Evolutionary conservation across 2,888 invertebrate species (phyloP).

Genomic region (Schizaphis graminum): DNA sequence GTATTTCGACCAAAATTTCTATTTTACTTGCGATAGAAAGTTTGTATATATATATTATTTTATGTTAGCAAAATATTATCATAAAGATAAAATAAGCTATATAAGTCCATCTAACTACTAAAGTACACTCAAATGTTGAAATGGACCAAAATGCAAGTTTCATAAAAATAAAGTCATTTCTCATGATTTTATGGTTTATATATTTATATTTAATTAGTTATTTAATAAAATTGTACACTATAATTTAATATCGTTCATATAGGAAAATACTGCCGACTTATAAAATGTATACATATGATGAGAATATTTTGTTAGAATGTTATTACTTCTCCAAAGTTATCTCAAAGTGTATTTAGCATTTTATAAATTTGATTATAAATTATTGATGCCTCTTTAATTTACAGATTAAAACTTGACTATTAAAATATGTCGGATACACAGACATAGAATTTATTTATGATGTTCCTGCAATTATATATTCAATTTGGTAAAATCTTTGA

Average conservation of each 20-base stretch:
- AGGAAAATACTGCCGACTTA: background rate
- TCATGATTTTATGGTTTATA: background rate
- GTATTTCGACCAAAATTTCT: background rate
- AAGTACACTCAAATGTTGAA: background rate
- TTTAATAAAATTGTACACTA: background rate
- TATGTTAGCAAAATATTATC: background rate
- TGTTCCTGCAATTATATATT: background rate
- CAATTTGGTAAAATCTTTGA: background rate
- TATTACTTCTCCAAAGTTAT: background rate
- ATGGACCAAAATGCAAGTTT: background rate
- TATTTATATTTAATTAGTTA: background rate
- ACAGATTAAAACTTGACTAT: background rate
- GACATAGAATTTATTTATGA: background rate
- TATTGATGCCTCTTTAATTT: background rate
- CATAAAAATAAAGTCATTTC: background rate
- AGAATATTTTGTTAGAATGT: background rate
- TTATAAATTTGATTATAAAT: background rate
- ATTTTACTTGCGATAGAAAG: background rate
- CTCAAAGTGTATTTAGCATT: background rate
- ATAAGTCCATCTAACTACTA: background rate
- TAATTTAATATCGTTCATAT: background rate
- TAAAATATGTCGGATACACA: background rate
- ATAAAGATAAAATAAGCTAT: background rate
- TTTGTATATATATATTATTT: background rate
- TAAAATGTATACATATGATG: background rate